phyloP scores from a whole-genome alignment of 2,888 invertebrate species.

The Didymodactylos carnosus region DNA sequence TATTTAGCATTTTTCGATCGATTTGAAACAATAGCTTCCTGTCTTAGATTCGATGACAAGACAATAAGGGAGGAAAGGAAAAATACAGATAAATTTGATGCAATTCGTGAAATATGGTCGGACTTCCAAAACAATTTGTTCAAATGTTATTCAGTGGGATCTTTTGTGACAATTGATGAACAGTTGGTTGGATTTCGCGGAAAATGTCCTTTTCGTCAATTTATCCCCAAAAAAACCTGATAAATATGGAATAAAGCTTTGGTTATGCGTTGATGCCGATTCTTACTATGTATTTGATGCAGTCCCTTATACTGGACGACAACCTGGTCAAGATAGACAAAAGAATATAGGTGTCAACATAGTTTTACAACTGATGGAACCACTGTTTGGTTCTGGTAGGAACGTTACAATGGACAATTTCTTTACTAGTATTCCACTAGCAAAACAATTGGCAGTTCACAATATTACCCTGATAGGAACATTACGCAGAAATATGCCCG shows the following conservation, averaged over 20 bases:
- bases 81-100: not conserved
- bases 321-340: not conserved
- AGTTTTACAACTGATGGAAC: not conserved
- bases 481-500: not conserved
- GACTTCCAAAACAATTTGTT: not conserved
- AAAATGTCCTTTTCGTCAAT: not conserved
- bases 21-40: not conserved
- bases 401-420: slow-evolving; percentile 7
- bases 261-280: not conserved
- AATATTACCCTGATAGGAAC: slow-evolving; percentile 4
- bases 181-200: not conserved
- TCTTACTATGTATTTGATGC: not conserved
- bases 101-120: not conserved
- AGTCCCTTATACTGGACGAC: not conserved
- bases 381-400: not conserved
- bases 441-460: not conserved
- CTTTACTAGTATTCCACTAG: not conserved
- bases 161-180: not conserved
- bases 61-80: not conserved
- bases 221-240: not conserved
- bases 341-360: not conserved
- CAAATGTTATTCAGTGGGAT: not conserved
- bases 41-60: not conserved
- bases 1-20: too few species aligned
- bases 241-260: not conserved